Evolutionary conservation across 1,140 invertebrate species (phyloP), one percentile per base, ranked within the genome.

Genomic region (Drosophila repletoides): DNA sequence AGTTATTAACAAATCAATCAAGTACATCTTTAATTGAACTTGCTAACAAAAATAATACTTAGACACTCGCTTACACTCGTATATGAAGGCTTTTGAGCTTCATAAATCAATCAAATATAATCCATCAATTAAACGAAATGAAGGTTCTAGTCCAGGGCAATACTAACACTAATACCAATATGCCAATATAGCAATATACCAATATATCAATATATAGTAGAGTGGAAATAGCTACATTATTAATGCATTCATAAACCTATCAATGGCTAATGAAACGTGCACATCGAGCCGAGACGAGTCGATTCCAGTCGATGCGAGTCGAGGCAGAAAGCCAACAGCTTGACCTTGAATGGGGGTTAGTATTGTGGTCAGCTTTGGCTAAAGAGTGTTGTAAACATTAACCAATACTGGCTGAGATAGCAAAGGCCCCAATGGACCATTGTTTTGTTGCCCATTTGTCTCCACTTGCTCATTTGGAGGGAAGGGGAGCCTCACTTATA

Each of bases 71-170:
- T 17, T n/a, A 2, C 17, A 41, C 12, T 17, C 2, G 14, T 15
- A 3, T 3, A 19, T 9, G 22, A 21, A 17, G 41, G 33, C 38
- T 17, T 26, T 26, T 12, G 12, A 41, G 72, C 46, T 66, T 52
- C 52, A 73, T 66, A 66, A 72, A 67, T 61, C 56, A 59, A 66
- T 66, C 51, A 52, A 21, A 26, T 5, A 14, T 29, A 67, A 63
- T 46, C 72, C 55, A 81, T 81, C 76, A 81, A 81, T 81, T 81
- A 76, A 71, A 58, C n/a, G 66, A 52, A 69, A 33, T 14, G 10
- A 45, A 31, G 6, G 19, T 6, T 2, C 15, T 22, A 36, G 22
- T 6, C n/a, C n/a, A 10, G 22, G 9, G n/a, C 48, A 34, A 51
- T 19, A 6, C 2, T n/a, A n/a, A n/a, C n/a, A n/a, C n/a, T n/a